Percentiles rank a stretch among this genome's conserved stretches.
These are phyloP conservation scores for Cygnus olor DNA, from an alignment of 2,797 vertebrate species.

Conservation along the genomic window DNA sequence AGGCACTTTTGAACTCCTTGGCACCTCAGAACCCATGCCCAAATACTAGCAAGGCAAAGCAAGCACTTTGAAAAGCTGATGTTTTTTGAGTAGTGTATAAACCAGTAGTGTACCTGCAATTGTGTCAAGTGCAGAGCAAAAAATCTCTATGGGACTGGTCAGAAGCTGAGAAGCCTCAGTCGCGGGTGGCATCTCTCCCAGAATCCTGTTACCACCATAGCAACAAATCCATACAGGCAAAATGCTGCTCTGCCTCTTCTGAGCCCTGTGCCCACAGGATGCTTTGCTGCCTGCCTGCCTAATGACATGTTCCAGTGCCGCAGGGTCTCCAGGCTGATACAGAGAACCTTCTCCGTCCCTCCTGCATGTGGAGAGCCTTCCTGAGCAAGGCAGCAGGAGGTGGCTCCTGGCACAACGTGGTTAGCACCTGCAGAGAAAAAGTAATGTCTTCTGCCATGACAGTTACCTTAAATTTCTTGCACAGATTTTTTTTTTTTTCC, in stretches of 20 bases:
- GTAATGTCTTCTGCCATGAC: not conserved
- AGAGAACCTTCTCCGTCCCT: not conserved
- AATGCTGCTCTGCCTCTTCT: not conserved
- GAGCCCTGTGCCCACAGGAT: not conserved
- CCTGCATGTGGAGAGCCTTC: not conserved
- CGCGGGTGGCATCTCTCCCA: not conserved
- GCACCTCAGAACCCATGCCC: not conserved
- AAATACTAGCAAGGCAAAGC: not conserved
- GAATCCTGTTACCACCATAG: not conserved
- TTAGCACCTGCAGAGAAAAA: not conserved
- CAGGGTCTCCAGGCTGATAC: fast-evolving
- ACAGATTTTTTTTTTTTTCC: not conserved
- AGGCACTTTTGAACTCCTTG: not conserved
- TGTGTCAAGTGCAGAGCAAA: not conserved
- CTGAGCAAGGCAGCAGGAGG: fast-evolving
- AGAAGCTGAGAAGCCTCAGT: not conserved
- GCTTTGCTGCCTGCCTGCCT: not conserved
- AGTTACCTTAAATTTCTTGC: not conserved
- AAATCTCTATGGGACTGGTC: not conserved
- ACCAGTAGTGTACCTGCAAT: not conserved
- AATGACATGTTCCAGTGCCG: fast-evolving
- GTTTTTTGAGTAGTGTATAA: not conserved
- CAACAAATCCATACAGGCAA: not conserved
- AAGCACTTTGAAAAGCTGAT: not conserved
- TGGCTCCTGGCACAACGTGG: not conserved